Conservation (phyloP, 2,888 invertebrate genomes). For the Anthoptus insignis region DNA sequence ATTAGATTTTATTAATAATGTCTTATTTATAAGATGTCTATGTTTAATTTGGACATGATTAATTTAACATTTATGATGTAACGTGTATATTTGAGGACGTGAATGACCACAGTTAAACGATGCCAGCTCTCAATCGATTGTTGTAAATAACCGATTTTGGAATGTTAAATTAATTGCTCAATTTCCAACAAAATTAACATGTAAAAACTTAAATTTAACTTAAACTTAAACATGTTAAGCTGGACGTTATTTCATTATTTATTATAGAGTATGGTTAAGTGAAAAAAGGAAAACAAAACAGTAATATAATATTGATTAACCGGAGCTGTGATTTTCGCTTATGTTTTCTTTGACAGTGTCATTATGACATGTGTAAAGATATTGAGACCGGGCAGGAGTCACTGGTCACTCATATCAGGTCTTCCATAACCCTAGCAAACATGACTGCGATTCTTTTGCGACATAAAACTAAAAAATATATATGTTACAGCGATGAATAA, state of each 20-base stretch:
- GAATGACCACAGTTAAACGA: slow-evolving; percentile 56
- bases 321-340: slow-evolving; percentile 87
- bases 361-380: slow-evolving; percentile 20
- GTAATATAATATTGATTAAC: slow-evolving; percentile 83
- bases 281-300: slow-evolving; percentile 77
- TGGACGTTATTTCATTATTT: slow-evolving; percentile 81
- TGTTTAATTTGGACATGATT: slow-evolving; percentile 74
- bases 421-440: slow-evolving; percentile 54
- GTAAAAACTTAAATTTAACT: too few relatives aligned
- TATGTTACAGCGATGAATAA: too few relatives aligned
- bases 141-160: slow-evolving; percentile 58
- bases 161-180: slow-evolving; percentile 52
- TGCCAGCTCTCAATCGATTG: slow-evolving; percentile 32
- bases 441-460: slow-evolving; percentile 37
- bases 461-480: too few relatives aligned
- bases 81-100: slow-evolving; percentile 69
- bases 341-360: slow-evolving; percentile 67
- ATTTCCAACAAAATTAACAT: slow-evolving; percentile 50
- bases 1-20: slow-evolving; percentile 83
- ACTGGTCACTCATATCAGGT: slow-evolving; percentile 59
- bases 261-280: slow-evolving; percentile 80
- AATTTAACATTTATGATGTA: slow-evolving; percentile 73
- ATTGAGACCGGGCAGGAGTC: slow-evolving; percentile 15
- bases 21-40: slow-evolving; percentile 74
- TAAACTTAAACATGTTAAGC: too few relatives aligned